Evolutionary conservation across 1,140 invertebrate species (phyloP), one percentile per base, ranked within the genome.

Genomic region (Ruditapes philippinarum): DNA sequence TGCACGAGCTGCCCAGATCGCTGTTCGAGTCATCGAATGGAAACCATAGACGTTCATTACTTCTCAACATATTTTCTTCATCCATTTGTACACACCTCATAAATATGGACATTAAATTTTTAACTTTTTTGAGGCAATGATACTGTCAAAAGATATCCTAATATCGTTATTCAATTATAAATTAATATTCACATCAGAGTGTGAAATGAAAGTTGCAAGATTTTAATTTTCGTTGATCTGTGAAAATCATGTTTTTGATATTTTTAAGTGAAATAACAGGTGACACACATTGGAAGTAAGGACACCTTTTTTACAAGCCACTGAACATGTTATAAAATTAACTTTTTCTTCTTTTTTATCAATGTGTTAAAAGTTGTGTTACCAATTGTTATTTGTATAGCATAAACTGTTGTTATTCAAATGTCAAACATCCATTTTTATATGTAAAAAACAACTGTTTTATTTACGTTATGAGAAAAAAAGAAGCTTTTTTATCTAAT

Each of bases 1-100:
- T 25, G 86, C 76, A 42, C 57, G 76, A 11, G 76, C 86, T 45
- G 76, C 86, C 14, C 28, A 81, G 31, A 81, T 88, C 33, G 86
- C 86, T 28, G 86, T 88, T 12, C 40, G n/a, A 70, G 86, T 88
- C 60, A 88, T 88, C 45, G 86, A 88, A 57, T 88, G 86, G 86
- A 88, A 88, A 90, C 93, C 70, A 45, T 86, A 86, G 36, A 80
- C 22, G 0, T 19, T n/a, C 22, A 9, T 1, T 22, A 78, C 5
- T 1, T 78, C 14, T 33, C 38, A 40, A 3, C 7, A 45, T 49
- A 78, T 78, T 54, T 36, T 78, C 22, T 78, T 33, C n/a, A 28
- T 54, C 54, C 74, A 51, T 78, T 42, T 42, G 70, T 78, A 36
- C 25, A 42, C 51, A 14, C 12, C 28, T n/a, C 79, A 81, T 60